Conservation (phyloP, 37 sponge, comb jelly and placozoan genomes). For the Crambe crambe region DNA sequence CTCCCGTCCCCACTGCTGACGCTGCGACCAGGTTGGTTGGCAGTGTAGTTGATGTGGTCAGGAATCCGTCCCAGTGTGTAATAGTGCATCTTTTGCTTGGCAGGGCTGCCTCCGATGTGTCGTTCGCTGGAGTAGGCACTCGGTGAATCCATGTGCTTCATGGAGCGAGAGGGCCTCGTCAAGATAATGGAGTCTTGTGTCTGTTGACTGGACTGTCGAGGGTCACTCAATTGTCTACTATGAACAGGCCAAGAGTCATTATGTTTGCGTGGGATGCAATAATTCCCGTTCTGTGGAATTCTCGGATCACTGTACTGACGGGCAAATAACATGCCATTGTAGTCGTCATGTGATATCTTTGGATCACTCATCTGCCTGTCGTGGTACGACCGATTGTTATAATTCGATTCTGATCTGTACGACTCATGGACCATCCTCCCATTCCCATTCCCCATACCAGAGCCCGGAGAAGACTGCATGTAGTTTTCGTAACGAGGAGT, state of each 20-base stretch:
- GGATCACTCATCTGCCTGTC: neutral
- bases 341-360: neutral
- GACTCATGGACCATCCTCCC: neutral
- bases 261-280: neutral
- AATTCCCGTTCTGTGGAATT: neutral
- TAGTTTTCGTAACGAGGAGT: neutral
- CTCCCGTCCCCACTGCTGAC: constrained; percentile 4
- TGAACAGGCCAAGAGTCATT: neutral
- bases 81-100: neutral
- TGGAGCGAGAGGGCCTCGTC: neutral
- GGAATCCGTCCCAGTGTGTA: neutral
- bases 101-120: neutral
- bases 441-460: neutral
- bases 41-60: neutral
- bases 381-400: neutral
- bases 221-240: neutral
- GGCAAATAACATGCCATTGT: neutral
- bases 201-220: neutral
- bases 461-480: neutral
- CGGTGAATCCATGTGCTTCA: neutral
- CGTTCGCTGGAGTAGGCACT: neutral
- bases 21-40: neutral
- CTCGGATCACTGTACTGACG: constrained; percentile 2
- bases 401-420: neutral
- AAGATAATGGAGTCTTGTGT: neutral